Percentiles rank a stretch among this genome's conserved stretches.
Conservation (phyloP, 2,797 vertebrate genomes). For the Syngnathus acus region DNA sequence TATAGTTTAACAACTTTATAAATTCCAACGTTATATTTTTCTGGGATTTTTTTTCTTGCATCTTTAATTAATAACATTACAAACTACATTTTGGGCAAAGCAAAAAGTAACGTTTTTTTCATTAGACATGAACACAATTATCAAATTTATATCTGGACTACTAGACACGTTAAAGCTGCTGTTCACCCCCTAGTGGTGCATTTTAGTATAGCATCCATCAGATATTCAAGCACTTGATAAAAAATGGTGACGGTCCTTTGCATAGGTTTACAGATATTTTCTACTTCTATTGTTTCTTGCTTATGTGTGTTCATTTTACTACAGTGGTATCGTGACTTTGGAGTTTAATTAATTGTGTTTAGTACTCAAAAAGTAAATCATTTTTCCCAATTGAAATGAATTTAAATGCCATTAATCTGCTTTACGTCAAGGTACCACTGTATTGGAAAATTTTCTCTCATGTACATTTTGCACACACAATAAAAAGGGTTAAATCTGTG, state of each 20-base stretch:
- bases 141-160: no score
- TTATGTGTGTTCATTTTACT: not conserved
- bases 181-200: not conserved
- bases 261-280: conserved; percentile 6
- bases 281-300: not conserved
- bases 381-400: not conserved
- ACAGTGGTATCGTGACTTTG: not conserved
- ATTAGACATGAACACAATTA: no score
- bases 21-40: no score
- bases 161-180: not conserved
- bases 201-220: not conserved
- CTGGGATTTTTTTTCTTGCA: no score
- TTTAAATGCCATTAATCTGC: no score
- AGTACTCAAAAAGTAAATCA: not conserved
- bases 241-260: not conserved
- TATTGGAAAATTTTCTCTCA: not conserved
- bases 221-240: not conserved
- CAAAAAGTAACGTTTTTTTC: no score
- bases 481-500: not conserved
- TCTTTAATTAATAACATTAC: no score
- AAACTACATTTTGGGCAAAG: no score
- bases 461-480: conserved; percentile 4
- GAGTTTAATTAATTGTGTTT: not conserved
- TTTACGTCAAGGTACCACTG: not conserved
- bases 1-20: no score